Conservation (phyloP, 1,140 invertebrate species). For the Atta texana region DNA sequence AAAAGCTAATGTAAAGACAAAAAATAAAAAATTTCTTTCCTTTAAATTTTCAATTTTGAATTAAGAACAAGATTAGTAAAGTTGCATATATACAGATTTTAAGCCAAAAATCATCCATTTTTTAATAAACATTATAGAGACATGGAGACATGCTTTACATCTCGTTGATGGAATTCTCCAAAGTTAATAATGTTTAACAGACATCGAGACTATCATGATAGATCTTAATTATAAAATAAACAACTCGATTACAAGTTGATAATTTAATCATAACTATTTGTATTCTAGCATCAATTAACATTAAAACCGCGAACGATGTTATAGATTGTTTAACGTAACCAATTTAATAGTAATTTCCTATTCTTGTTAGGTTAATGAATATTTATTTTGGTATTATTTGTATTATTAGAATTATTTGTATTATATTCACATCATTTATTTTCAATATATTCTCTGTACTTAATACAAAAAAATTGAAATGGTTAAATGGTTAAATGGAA, state of each 20-base stretch:
- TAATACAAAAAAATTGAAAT: no score
- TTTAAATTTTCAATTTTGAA: background rate
- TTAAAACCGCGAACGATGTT: no score
- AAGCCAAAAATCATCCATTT: slow-evolving; percentile 2
- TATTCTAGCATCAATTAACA: slow-evolving; percentile 43
- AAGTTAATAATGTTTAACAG: slow-evolving; percentile 72
- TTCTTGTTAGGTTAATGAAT: no score
- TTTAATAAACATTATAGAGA: slow-evolving; percentile 42
- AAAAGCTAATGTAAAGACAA: background rate
- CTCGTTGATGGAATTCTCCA: slow-evolving; percentile 49
- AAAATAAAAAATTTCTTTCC: background rate
- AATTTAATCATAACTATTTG: slow-evolving; percentile 69
- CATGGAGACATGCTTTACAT: slow-evolving; percentile 14
- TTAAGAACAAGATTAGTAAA: background rate
- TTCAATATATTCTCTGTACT: no score
- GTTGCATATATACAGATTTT: background rate
- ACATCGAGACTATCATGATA: slow-evolving; percentile 55
- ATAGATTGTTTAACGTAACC: no score
- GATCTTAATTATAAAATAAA: slow-evolving; percentile 71
- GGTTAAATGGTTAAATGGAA: no score
- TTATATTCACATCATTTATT: no score
- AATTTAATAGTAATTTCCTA: no score
- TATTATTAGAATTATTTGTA: no score
- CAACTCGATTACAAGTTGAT: slow-evolving; percentile 70
- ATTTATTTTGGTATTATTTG: no score